Evolutionary conservation across 2,113 vertebrate species (phyloP).

Genomic region (Pluvialis apricaria): DNA sequence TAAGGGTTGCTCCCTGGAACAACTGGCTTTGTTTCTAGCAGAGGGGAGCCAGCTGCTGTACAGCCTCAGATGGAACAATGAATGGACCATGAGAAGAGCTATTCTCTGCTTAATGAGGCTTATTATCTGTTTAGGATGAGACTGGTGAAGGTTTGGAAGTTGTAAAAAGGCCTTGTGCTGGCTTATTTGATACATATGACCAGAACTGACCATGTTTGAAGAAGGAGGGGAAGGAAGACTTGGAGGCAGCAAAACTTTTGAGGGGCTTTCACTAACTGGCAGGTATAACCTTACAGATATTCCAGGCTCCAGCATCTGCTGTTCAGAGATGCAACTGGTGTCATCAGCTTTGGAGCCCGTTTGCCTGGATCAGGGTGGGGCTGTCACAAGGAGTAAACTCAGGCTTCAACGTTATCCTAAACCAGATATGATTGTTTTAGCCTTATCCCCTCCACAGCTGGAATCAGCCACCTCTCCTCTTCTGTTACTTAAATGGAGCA

Average conservation of each 20-base stretch:
- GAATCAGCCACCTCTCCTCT: background rate
- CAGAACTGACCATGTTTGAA: background rate
- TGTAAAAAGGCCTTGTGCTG: background rate
- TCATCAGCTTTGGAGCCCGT: background rate
- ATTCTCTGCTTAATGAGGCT: background rate
- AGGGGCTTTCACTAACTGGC: background rate
- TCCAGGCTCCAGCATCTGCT: background rate
- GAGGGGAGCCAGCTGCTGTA: background rate
- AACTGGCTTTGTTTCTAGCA: background rate
- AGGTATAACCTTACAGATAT: background rate
- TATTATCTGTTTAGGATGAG: background rate
- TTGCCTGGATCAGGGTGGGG: background rate
- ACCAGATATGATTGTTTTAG: background rate
- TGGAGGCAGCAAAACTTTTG: background rate
- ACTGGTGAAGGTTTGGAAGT: background rate
- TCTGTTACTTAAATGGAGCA: background rate
- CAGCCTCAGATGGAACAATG: background rate
- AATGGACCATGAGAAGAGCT: background rate
- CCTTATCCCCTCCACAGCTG: background rate
- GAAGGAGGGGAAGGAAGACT: background rate
- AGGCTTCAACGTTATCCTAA: background rate
- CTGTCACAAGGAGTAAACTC: background rate
- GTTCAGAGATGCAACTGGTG: background rate
- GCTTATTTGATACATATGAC: background rate
- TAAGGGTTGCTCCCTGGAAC: background rate